A percentile compares a stretch with the other conserved stretches of the same genome.
phyloP scores from a whole-genome alignment of 2,797 vertebrate species.

The Craterocephalus amniculus region DNA sequence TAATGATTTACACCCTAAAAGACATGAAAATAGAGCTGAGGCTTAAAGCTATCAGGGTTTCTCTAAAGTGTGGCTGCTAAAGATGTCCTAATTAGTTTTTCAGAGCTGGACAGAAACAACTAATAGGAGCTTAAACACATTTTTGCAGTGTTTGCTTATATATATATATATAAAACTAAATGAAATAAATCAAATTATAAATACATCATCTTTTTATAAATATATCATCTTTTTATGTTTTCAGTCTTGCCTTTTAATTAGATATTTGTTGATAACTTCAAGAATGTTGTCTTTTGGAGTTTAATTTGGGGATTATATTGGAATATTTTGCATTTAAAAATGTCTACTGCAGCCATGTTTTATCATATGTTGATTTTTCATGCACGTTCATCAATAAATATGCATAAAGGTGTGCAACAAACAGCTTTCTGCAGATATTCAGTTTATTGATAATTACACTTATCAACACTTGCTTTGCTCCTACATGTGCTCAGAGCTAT shows the following conservation, averaged over 20 bases:
- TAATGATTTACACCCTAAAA: not conserved
- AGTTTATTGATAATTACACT: not conserved
- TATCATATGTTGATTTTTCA: not conserved
- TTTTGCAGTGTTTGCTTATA: not conserved
- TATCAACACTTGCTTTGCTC: not conserved
- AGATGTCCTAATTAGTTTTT: not conserved
- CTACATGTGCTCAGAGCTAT: not conserved
- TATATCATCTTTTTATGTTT: not conserved
- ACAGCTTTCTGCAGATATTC: not conserved
- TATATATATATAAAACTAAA: not conserved
- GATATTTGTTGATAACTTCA: not conserved
- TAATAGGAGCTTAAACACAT: not conserved
- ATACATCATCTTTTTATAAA: not conserved
- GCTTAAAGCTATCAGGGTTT: not conserved
- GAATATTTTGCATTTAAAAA: not conserved
- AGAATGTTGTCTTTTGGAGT: not conserved
- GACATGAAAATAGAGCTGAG: not conserved
- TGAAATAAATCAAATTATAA: not conserved
- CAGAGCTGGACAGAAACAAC: conserved; percentile 2
- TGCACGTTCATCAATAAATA: not conserved
- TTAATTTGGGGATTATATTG: not conserved
- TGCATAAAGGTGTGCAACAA: not conserved
- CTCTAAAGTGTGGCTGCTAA: not conserved
- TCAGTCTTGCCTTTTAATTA: not conserved
- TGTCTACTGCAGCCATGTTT: not conserved